Evolutionary conservation across 2,797 vertebrate genomes (phyloP), one percentile per base, ranked within the genome.

Genomic region (Microhierax caerulescens): DNA sequence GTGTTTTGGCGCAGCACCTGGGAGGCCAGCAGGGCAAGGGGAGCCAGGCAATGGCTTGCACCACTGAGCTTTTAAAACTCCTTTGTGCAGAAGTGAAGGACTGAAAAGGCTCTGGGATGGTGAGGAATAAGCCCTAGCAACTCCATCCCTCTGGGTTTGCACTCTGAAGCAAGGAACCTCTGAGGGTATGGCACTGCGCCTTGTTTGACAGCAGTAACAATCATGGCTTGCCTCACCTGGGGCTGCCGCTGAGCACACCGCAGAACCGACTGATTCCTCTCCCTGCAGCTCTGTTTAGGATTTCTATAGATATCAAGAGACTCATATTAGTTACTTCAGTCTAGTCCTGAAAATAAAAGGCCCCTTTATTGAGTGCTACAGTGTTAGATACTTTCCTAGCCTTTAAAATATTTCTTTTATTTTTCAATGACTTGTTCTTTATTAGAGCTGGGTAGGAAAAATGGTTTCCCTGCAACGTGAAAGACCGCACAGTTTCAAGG

Each of bases 181-280:
- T 47, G 45, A 1, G 3, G 24, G 10, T 60, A 47, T n/a, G 25
- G 41, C 28, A 30, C 41, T 65, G 24, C 0, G 0, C 28, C 6
- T 43, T 85, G 11, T 54, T 65, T 76, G 59, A 69, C 36, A 76
- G 54, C 43, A 72, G 47, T 13, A 75, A 69, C 34, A 75, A 37
- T 41, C 36, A 32, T 8, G 24, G 45, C 20, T 87, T 91, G 75
- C 75, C 93, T 91, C 86, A 84, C 39, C 50, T 12, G 6, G 48
- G 86, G 50, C 93, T 94, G 68, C 16, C n/a, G 47, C 48, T 9
- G 16, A 88, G 64, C 53, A 92, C 65, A 39, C 76, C 69, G 81
- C 63, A 89, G 61, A 75, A 36, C 74, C 73, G 37, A 75, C 30
- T 88, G 72, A 70, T 54, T 96, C 53, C 85, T 87, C 70, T 85